phyloP scores from a whole-genome alignment of 2,888 invertebrate species.

The Magallana nippona region DNA sequence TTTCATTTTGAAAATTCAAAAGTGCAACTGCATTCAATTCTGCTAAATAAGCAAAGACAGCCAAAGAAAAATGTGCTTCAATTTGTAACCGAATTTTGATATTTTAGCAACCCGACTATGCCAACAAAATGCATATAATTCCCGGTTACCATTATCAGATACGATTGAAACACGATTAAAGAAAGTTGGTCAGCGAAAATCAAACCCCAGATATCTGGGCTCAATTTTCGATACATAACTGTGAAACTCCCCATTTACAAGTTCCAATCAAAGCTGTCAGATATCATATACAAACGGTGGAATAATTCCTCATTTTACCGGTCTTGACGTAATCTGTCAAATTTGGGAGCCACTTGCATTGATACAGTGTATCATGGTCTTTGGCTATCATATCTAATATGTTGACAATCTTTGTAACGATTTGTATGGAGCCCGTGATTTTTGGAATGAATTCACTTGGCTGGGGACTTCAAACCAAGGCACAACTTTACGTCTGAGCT shows the following conservation, averaged over 20 bases:
- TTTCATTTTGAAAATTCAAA: background rate
- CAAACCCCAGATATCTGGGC: constrained; percentile 15
- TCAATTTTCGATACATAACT: constrained; percentile 22
- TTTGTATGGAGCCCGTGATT: constrained; percentile 14
- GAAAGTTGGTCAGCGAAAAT: constrained; percentile 15
- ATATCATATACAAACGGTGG: constrained; percentile 22
- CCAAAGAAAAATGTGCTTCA: constrained; percentile 2
- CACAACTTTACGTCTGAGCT: background rate
- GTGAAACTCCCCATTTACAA: constrained; percentile 30
- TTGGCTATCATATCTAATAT: constrained; percentile 26
- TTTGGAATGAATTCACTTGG: constrained; percentile 23
- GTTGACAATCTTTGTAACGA: constrained; percentile 31
- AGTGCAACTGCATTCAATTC: background rate
- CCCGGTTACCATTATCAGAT: constrained; percentile 12
- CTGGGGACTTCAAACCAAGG: constrained; percentile 17
- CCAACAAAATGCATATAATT: constrained; percentile 7
- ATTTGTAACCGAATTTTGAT: background rate
- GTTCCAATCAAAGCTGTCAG: constrained; percentile 27
- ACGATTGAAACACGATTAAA: constrained; percentile 21
- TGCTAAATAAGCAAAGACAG: background rate
- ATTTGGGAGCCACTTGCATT: constrained; percentile 7
- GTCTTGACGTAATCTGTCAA: constrained; percentile 22
- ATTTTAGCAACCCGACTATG: background rate
- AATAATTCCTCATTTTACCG: constrained; percentile 28
- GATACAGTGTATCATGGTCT: constrained; percentile 28